A percentile compares a stretch with the other conserved stretches of the same genome.
These are phyloP conservation scores for Rhagium mordax DNA, from an alignment of 2,888 invertebrate genomes.

Conservation along the genomic window DNA sequence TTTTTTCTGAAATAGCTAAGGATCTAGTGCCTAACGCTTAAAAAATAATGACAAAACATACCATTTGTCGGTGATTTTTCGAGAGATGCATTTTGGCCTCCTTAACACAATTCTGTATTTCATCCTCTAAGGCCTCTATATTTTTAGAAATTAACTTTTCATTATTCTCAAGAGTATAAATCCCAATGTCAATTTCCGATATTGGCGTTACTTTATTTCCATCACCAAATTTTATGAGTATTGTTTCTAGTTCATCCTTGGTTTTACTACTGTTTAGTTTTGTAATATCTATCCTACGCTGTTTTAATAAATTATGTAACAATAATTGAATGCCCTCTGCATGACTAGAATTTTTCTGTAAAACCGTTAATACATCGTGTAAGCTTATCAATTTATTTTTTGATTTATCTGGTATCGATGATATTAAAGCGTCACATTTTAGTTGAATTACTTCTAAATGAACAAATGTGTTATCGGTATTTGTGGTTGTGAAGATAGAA, in stretches of 20 bases:
- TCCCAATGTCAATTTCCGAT: conserved; percentile 74
- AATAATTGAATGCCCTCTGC: conserved; percentile 70
- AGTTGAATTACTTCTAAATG: conserved; percentile 68
- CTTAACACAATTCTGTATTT: conserved; percentile 69
- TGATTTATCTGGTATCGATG: conserved; percentile 71
- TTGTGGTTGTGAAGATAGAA: conserved; percentile 58
- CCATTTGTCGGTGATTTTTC: conserved; percentile 74
- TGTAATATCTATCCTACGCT: conserved; percentile 65
- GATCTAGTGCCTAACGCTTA: too few relatives aligned
- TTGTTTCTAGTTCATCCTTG: conserved; percentile 54
- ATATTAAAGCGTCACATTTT: conserved; percentile 73
- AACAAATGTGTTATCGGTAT: conserved; percentile 60
- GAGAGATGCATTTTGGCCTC: conserved; percentile 73
- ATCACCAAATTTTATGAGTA: conserved; percentile 66
- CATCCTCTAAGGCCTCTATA: conserved; percentile 74
- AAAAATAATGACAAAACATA: conserved; percentile 70
- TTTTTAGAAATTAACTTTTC: conserved; percentile 72
- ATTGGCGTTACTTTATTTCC: conserved; percentile 64
- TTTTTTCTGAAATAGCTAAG: too few relatives aligned
- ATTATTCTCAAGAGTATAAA: conserved; percentile 74
- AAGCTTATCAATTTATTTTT: conserved; percentile 67
- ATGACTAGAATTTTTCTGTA: conserved; percentile 59
- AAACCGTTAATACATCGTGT: conserved; percentile 63
- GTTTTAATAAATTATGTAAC: conserved; percentile 70
- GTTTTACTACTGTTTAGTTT: conserved; percentile 56